A percentile compares a stretch with the other conserved stretches of the same genome.
These are phyloP conservation scores for Anastrepha ludens DNA, from an alignment of 1,140 invertebrate species.

Conservation along the genomic window DNA sequence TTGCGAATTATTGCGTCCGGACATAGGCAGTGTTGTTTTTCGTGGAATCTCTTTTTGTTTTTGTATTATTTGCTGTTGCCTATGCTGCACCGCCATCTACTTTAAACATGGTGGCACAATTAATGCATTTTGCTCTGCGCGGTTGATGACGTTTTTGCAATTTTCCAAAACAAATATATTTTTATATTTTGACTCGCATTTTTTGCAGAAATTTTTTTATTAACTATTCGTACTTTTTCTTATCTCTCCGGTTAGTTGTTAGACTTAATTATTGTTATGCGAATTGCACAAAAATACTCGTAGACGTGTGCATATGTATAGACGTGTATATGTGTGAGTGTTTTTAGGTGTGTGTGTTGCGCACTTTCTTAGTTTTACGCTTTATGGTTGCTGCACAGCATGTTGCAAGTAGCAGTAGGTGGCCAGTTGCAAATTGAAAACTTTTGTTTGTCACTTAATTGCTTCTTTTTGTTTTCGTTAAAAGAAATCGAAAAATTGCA, in stretches of 20 bases:
- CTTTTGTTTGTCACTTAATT: conserved; percentile 11
- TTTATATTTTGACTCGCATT: not conserved
- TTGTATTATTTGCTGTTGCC: not conserved
- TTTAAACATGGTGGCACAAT: not conserved
- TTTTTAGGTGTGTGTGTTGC: not conserved
- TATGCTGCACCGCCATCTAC: not conserved
- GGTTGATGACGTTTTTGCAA: conserved; percentile 31
- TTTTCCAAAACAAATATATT: not conserved
- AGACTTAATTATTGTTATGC: not conserved
- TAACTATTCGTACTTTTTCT: not conserved
- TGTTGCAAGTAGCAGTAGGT: not conserved
- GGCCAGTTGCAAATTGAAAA: not conserved
- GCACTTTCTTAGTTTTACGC: conserved; percentile 8
- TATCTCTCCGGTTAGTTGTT: not conserved
- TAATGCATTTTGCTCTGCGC: conserved; percentile 14
- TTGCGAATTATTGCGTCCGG: not conserved
- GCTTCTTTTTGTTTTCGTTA: not conserved
- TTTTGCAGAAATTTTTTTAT: not conserved
- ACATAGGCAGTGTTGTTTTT: no score
- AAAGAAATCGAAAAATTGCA: conserved; percentile 26
- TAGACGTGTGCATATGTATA: no score
- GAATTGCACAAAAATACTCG: not conserved
- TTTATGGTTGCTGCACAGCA: conserved; percentile 4
- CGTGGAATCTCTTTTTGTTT: no score
- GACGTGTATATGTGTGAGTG: no score